phyloP scores from a whole-genome alignment of 2,797 vertebrate genomes.

The Acanthis flammea region DNA sequence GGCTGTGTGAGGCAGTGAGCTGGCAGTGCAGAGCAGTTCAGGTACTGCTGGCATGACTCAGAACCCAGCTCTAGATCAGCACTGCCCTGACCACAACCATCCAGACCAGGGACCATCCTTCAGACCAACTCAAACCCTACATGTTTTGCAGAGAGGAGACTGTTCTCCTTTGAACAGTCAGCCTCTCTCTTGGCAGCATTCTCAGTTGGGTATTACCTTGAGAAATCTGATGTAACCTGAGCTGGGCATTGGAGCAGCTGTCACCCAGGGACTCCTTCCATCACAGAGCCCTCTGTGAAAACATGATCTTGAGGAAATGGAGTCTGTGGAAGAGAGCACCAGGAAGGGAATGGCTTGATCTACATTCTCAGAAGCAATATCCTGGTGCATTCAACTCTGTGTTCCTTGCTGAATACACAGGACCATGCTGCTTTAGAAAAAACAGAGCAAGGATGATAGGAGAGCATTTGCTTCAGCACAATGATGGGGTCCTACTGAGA shows the following conservation, averaged over 20 bases:
- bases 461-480: not conserved
- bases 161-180: not conserved
- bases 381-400: not conserved
- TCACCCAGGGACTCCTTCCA: not conserved
- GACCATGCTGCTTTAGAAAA: not conserved
- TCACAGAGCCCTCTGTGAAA: not conserved
- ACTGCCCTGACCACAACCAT: not conserved
- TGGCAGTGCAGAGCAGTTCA: not conserved
- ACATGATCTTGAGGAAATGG: not conserved
- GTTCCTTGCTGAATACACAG: not conserved
- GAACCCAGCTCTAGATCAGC: not conserved
- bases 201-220: not conserved
- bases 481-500: not conserved
- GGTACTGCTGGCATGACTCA: not conserved
- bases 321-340: not conserved
- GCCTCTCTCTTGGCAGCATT: not conserved
- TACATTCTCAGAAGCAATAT: not conserved
- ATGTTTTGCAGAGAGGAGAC: not conserved
- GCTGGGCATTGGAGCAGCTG: not conserved
- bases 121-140: not conserved
- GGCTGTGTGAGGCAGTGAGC: not conserved
- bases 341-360: not conserved
- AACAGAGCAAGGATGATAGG: not conserved
- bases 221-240: not conserved
- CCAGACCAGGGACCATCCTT: not conserved